Evolutionary conservation across 1,140 invertebrate genomes (phyloP).

Genomic region (Hirudo medicinalis): DNA sequence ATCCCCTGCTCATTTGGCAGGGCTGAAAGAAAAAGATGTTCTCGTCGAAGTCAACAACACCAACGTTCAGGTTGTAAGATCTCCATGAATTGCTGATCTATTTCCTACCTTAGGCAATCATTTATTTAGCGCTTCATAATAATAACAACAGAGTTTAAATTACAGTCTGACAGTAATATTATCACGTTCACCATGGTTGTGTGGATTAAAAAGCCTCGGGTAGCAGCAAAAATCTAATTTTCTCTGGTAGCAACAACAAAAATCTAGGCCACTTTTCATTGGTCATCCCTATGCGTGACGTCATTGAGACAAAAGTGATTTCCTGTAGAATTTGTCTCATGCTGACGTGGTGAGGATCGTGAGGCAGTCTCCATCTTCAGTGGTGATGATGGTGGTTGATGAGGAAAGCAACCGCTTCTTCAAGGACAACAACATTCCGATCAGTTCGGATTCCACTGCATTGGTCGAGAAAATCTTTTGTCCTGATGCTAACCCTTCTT

Average conservation of each 20-base stretch:
- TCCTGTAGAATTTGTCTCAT: conserved; percentile 63
- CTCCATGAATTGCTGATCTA: no score
- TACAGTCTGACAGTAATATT: no score
- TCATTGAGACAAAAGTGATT: not conserved
- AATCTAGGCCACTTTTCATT: no score
- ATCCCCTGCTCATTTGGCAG: conserved; percentile 77
- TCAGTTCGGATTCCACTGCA: conserved; percentile 46
- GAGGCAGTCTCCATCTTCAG: conserved; percentile 70
- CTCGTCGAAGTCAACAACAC: conserved; percentile 57
- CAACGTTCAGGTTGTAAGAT: conserved; percentile 32
- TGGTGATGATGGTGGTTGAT: conserved; percentile 74
- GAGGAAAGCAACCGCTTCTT: conserved; percentile 61
- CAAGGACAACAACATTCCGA: conserved; percentile 52
- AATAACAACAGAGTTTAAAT: no score
- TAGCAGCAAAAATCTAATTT: no score
- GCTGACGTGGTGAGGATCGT: conserved; percentile 54
- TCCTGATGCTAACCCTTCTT: not conserved
- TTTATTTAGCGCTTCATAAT: no score
- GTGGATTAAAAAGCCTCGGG: no score
- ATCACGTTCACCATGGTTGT: no score
- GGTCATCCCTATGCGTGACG: no score
- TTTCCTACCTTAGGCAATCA: no score
- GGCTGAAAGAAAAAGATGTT: conserved; percentile 72
- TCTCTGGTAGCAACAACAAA: no score
- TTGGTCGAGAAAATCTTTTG: conserved; percentile 38